phyloP scores from a whole-genome alignment of 2,888 invertebrate genomes.

The Girardia tigrina region DNA sequence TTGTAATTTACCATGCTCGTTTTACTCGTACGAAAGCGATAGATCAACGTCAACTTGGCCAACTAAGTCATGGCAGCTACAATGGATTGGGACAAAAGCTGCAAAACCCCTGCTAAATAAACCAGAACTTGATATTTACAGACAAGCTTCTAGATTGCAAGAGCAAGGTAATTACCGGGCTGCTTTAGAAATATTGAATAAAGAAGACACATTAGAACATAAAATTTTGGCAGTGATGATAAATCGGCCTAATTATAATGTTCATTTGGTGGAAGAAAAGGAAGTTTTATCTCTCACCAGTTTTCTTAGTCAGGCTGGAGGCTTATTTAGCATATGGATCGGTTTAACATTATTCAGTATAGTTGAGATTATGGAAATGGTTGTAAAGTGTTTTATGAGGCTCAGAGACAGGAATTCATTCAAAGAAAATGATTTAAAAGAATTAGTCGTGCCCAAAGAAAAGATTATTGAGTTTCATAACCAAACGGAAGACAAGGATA shows the following conservation, averaged over 20 bases:
- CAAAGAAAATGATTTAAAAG: no score
- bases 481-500: no score
- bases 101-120: slow-evolving; percentile 8
- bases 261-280: slow-evolving; percentile 37
- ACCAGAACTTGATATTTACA: slow-evolving; percentile 28
- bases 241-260: slow-evolving; percentile 35
- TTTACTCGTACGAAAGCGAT: slow-evolving; percentile 37
- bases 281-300: slow-evolving; percentile 36
- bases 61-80: slow-evolving; percentile 35
- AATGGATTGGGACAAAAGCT: slow-evolving; percentile 19
- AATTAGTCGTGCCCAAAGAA: no score
- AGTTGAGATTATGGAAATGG: slow-evolving; percentile 35
- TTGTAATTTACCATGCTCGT: slow-evolving; percentile 36
- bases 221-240: slow-evolving; percentile 36
- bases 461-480: no score
- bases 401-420: no score
- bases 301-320: slow-evolving; percentile 37
- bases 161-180: not conserved
- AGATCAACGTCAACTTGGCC: slow-evolving; percentile 37
- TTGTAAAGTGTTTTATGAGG: not conserved
- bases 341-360: slow-evolving; percentile 36
- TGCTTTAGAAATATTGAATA: slow-evolving; percentile 15
- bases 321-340: slow-evolving; percentile 36
- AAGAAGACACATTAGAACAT: slow-evolving; percentile 21
- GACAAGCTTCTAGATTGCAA: not conserved